A percentile compares a stretch with the other conserved stretches of the same genome.
Conservation (phyloP, 2,113 vertebrate genomes). For the Pluvialis apricaria region DNA sequence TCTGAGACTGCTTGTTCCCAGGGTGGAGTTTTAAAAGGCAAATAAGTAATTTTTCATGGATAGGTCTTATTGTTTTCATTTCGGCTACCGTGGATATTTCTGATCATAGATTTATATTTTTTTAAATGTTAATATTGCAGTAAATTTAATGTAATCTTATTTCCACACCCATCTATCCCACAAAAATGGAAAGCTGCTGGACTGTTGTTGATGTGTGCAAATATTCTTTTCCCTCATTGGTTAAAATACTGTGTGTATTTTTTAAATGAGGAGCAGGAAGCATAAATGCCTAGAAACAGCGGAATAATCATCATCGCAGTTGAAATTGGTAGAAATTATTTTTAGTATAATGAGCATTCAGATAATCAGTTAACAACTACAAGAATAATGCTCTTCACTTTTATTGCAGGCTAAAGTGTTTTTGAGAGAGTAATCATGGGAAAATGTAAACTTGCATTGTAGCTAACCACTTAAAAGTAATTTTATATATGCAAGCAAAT, state of each 20-base stretch:
- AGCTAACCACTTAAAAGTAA: background rate
- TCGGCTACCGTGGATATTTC: background rate
- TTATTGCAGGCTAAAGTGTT: background rate
- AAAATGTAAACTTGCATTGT: constrained; percentile 12
- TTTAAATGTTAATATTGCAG: background rate
- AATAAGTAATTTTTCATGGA: background rate
- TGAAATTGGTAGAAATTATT: background rate
- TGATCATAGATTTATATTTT: background rate
- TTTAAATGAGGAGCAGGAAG: background rate
- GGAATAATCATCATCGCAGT: background rate
- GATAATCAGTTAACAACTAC: background rate
- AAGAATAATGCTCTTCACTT: background rate
- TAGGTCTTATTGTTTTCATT: background rate
- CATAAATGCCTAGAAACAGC: background rate
- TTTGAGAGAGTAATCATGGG: background rate
- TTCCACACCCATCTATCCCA: background rate
- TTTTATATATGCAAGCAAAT: background rate
- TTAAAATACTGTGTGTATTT: background rate
- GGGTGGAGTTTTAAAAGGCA: constrained; percentile 13
- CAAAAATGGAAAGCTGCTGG: background rate
- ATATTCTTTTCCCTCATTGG: background rate
- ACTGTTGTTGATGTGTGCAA: background rate
- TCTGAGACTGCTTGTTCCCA: background rate
- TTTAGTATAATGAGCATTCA: background rate
- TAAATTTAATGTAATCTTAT: background rate